phyloP scores from a whole-genome alignment of 2,888 invertebrate species.

The Volucella zonaria region DNA sequence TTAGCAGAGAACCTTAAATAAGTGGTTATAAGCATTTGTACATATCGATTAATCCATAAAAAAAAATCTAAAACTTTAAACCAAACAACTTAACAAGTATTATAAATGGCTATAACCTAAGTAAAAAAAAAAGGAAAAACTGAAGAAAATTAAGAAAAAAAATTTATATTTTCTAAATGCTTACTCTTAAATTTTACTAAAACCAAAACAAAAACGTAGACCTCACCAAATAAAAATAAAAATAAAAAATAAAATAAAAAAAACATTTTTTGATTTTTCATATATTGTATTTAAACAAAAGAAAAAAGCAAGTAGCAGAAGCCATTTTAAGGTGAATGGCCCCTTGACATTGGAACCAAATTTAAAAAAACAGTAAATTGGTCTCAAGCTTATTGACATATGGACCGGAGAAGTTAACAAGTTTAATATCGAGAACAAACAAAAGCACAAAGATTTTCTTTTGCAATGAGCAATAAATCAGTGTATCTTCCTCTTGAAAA shows the following conservation, averaged over 20 bases:
- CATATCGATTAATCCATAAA: constrained; percentile 66
- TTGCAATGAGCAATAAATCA: constrained; percentile 69
- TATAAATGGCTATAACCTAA: constrained; percentile 70
- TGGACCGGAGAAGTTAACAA: constrained; percentile 67
- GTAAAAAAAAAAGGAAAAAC: constrained; percentile 50
- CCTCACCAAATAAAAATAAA: constrained; percentile 46
- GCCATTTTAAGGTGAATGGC: constrained; percentile 24
- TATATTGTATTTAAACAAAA: constrained; percentile 55
- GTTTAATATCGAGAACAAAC: not conserved
- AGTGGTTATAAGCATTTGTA: constrained; percentile 67
- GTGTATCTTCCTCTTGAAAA: constrained; percentile 63
- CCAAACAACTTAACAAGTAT: constrained; percentile 56
- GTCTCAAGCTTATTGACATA: constrained; percentile 44
- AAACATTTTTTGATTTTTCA: constrained; percentile 39
- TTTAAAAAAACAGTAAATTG: constrained; percentile 11
- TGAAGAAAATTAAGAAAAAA: constrained; percentile 57
- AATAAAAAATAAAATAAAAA: constrained; percentile 30
- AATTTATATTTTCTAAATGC: constrained; percentile 76
- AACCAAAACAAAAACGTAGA: constrained; percentile 47
- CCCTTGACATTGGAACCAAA: constrained; percentile 45
- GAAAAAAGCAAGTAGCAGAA: constrained; percentile 22
- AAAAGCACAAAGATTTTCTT: constrained; percentile 27
- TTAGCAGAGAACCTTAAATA: constrained; percentile 46
- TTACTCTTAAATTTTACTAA: constrained; percentile 64
- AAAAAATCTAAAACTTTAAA: constrained; percentile 37